Base-by-base conservation (phyloP, 2,113 vertebrate genomes). In the Cichladusa arquata region DNA sequence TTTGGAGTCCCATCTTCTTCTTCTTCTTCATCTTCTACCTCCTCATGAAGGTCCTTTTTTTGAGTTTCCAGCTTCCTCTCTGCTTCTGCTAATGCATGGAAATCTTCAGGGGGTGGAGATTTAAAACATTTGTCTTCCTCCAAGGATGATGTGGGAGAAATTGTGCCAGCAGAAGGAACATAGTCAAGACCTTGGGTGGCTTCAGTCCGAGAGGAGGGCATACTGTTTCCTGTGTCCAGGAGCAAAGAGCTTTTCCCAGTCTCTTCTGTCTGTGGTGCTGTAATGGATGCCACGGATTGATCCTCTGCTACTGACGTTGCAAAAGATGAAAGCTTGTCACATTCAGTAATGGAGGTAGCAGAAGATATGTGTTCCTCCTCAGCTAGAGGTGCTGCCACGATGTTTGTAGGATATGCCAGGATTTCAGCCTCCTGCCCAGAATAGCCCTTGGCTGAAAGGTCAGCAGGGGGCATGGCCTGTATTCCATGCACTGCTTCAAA, bases 61-160 rank as follows among this genome's bases (percentile, higher is more conserved):
- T 44, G 66, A 53, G 57, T 51, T 89, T 98, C 97, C 56, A 83
- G 89, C 93, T 96, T 98, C 84, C 94, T 97, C 61, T 99, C 98
- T 42, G 97, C 96, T 90, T 99, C 98, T 33, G 98, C 95, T 38
- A 98, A 95, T 4, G 98, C 97, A 66, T 98, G 98, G 94, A 98
- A 98, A 42, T 99, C 99, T 92, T 99, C 99, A 60, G 98, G 98
- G 24, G 99, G 99, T 53, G 99, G 99, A 86, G 99, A 99, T 94
- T 99, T 99, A 81, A 99, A 99, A 95, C 98, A 99, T 84, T 99
- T 99, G 96, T 99, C 99, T 88, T 99, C 99, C 95, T 99, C 99
- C 81, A 99, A 95, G 29, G 99, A 99, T 78, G 99, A 99, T 9
- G 99, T 99, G 60, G 99, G 99, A 56, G 99, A 99, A 92, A 99